These are phyloP conservation scores for Pseudomugil gertrudae DNA, from an alignment of 2,797 vertebrate species.

Conservation along the genomic window DNA sequence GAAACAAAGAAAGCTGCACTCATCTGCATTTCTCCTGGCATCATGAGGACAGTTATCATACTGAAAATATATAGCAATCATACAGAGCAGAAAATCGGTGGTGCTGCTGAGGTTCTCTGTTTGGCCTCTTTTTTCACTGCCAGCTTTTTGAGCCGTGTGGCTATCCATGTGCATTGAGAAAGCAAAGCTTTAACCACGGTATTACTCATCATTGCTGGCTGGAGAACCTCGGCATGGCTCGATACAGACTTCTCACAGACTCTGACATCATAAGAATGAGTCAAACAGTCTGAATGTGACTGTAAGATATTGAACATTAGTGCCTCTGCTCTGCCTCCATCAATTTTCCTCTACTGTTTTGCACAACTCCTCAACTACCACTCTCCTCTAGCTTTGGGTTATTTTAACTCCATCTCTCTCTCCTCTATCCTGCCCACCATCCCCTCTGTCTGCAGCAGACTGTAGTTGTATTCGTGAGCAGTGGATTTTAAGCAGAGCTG, in stretches of 20 bases:
- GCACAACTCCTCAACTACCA: constrained; percentile 52
- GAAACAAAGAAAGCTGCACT: constrained; percentile 17
- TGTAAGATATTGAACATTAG: too few relatives aligned
- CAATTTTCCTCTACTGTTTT: constrained; percentile 47
- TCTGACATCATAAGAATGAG: constrained; percentile 70
- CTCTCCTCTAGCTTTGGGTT: constrained; percentile 57
- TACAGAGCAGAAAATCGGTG: constrained; percentile 15
- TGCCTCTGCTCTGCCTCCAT: constrained; percentile 41
- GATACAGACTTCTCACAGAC: constrained; percentile 49
- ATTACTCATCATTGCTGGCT: constrained; percentile 62
- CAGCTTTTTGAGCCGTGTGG: constrained; percentile 12
- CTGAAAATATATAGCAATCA: constrained; percentile 9
- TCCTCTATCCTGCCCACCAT: constrained; percentile 17
- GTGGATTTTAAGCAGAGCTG: constrained; percentile 54
- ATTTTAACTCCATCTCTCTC: constrained; percentile 59
- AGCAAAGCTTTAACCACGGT: constrained; percentile 36
- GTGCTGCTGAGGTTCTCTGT: constrained; percentile 12
- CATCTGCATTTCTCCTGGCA: constrained; percentile 36
- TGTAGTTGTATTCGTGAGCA: constrained; percentile 35
- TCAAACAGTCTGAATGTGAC: constrained; percentile 63
- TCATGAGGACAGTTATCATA: constrained; percentile 12
- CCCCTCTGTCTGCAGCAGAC: constrained; percentile 45
- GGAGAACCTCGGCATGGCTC: constrained; percentile 53
- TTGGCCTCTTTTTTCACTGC: constrained; percentile 22
- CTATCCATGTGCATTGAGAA: constrained; percentile 43